Percentiles rank a stretch among this genome's conserved stretches.
These are phyloP conservation scores for Parnassius glacialis DNA, from an alignment of 2,888 invertebrate species.

Conservation along the genomic window DNA sequence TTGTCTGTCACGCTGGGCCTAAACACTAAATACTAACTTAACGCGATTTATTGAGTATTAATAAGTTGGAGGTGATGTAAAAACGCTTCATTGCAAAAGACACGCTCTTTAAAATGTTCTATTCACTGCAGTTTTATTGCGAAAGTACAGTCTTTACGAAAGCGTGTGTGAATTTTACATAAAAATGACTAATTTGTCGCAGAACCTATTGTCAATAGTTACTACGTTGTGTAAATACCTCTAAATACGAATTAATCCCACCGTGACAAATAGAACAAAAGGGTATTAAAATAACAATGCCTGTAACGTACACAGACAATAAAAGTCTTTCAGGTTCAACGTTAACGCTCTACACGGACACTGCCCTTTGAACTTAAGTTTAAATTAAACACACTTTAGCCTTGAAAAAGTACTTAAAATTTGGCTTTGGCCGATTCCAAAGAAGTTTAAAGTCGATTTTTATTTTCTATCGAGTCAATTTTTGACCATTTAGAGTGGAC, in stretches of 20 bases:
- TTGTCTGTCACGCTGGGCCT: too few species aligned
- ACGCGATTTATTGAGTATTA: too few species aligned
- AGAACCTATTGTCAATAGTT: constrained; percentile 11
- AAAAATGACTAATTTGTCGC: constrained; percentile 14
- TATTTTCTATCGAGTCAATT: too few species aligned
- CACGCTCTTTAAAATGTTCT: too few species aligned
- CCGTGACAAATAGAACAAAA: constrained; percentile 24
- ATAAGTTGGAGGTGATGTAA: too few species aligned
- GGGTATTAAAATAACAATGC: constrained; percentile 22
- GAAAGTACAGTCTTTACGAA: constrained; percentile 6
- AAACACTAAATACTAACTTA: too few species aligned
- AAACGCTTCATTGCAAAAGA: too few species aligned
- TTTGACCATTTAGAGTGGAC: too few species aligned
- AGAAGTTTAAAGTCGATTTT: too few species aligned
- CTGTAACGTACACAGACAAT: constrained; percentile 1
- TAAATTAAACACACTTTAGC: too few species aligned
- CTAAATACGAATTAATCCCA: constrained; percentile 12
- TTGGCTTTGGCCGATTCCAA: too few species aligned
- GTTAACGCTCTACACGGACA: constrained; percentile 3
- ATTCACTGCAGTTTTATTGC: neutral
- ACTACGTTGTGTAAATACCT: constrained; percentile 10
- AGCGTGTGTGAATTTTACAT: constrained; percentile 15
- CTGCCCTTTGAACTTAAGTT: constrained; percentile 13
- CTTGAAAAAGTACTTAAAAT: too few species aligned
- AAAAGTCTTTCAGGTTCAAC: constrained; percentile 5